Evolutionary conservation across 2,888 invertebrate genomes (phyloP).

Genomic region (Eupithecia tripunctaria): DNA sequence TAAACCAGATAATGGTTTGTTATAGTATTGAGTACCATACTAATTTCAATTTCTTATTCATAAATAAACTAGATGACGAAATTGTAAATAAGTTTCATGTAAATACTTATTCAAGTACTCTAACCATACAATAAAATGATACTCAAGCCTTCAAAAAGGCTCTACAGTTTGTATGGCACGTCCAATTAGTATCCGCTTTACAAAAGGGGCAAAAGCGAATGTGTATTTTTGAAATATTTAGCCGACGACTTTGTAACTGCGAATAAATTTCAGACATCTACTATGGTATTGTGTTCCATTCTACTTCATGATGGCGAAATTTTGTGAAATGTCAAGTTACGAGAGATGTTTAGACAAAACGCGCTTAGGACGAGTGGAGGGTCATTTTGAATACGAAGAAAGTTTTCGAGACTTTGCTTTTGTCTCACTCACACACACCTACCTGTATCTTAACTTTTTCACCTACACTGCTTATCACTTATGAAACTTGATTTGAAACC

Average conservation of each 20-base stretch:
- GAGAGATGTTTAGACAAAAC: background rate
- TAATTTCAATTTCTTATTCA: background rate
- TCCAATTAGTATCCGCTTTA: background rate
- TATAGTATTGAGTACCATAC: no score
- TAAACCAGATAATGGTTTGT: no score
- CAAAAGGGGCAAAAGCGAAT: background rate
- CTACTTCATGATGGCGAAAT: background rate
- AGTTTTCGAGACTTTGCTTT: no score
- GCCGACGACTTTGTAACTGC: background rate
- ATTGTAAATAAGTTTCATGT: background rate
- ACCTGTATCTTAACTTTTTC: no score
- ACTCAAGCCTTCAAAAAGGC: background rate
- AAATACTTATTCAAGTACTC: background rate
- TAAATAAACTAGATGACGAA: background rate
- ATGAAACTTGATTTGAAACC: slow-evolving; percentile 17
- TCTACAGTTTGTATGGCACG: background rate
- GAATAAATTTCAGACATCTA: background rate
- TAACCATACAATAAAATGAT: background rate
- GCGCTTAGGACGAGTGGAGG: background rate
- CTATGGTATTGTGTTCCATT: background rate
- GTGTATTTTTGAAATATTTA: background rate
- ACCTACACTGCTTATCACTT: background rate
- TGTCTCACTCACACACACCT: no score
- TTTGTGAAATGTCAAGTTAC: background rate
- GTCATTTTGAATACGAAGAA: no score